Conservation (phyloP, 2,888 invertebrate species). For the Drosophila seclusa region DNA sequence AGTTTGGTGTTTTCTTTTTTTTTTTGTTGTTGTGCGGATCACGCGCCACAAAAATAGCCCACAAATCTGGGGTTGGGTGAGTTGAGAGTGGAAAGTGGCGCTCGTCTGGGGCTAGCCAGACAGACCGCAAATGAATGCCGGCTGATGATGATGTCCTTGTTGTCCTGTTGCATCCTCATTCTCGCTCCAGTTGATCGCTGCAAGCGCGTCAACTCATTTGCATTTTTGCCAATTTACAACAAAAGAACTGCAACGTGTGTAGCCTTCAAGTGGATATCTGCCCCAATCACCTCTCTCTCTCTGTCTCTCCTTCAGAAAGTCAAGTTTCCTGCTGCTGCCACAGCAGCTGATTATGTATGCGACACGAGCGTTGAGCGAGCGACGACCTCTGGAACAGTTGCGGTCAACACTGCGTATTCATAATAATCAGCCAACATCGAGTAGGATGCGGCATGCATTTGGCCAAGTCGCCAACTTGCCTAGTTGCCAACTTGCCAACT, state of each 20-base stretch:
- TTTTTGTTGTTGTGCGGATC: conserved; percentile 28
- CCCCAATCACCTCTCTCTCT: neutral
- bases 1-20: neutral
- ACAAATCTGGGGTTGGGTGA: conserved; percentile 53
- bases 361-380: conserved; percentile 59
- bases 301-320: neutral
- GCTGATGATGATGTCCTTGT: conserved; percentile 42
- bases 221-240: conserved; percentile 81
- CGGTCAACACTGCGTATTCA: conserved; percentile 73
- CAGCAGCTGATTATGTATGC: conserved; percentile 68
- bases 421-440: conserved; percentile 64
- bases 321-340: conserved; percentile 5
- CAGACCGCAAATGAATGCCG: conserved; percentile 55
- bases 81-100: conserved; percentile 8
- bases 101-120: conserved; percentile 38
- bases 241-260: conserved; percentile 71
- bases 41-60: conserved; percentile 64
- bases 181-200: conserved; percentile 42
- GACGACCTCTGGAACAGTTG: conserved; percentile 54
- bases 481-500: neutral
- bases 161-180: conserved; percentile 10
- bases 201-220: conserved; percentile 74
- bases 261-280: conserved; percentile 41
- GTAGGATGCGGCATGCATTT: conserved; percentile 19
- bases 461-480: conserved; percentile 12